Base-by-base conservation (phyloP, 2,797 vertebrate genomes). In the Phrynocephalus guinanensis region DNA sequence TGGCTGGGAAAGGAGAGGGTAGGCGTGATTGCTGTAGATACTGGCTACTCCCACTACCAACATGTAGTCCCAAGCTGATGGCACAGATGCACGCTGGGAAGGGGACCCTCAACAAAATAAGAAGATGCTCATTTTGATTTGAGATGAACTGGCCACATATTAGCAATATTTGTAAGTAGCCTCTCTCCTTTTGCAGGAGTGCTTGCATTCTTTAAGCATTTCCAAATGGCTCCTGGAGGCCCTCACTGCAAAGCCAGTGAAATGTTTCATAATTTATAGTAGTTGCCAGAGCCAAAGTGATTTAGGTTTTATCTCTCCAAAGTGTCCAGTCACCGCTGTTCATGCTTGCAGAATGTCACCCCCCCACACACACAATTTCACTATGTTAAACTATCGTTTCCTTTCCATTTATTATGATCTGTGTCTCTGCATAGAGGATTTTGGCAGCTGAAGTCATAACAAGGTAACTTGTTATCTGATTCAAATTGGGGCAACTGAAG, bases 241-340 rank as follows among this genome's bases (percentile, higher is more conserved):
- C 86, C 30, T 9, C 60, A 72, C 48, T 18, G 56, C 0, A 22
- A 84, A 72, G 90, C 86, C 84, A 44, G 44, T 87, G 83, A 91
- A 73, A 66, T 68, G 79, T 56, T 50, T 22, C 24, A 63, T 88
- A 92, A 91, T 22, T 50, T 87, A 87, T 30, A 92, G 56, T 2
- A 86, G 33, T 52, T 28, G 10, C 38, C 82, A 84, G n/a, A 3
- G 60, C 1, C 56, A n/a, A 85, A 89, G 26, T 16, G 30, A 13
- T 84, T 1, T 0, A 3, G 5, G 82, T 63, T 30, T 3, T 81
- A 30, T 15, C 30, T 73, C 30, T 38, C 66, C 70, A 63, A 44
- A 89, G 52, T 86, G 84, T 50, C 67, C 70, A 78, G 0, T 86
- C 16, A 7, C 1, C 2, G 13, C 7, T 13, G 73, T 86, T 77